phyloP scores from a whole-genome alignment of 1,140 invertebrate species.

The Drosophila kohkoa region DNA sequence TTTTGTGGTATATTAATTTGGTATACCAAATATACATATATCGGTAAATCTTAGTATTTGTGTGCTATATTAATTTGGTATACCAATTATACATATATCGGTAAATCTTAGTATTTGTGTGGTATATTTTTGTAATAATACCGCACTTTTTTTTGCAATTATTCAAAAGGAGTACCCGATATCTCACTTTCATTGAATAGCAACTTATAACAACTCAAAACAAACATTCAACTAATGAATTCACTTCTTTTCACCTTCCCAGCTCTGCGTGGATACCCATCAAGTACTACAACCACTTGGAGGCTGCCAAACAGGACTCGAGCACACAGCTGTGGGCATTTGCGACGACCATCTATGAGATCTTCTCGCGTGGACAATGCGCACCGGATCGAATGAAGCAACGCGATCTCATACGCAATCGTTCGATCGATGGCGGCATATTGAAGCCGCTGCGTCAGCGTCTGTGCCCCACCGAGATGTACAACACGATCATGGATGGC shows the following conservation, averaged over 20 bases:
- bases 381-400: conserved; percentile 40
- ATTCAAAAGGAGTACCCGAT: too few species aligned
- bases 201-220: too few species aligned
- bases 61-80: too few species aligned
- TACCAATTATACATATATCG: too few species aligned
- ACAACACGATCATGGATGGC: conserved; percentile 91
- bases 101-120: too few species aligned
- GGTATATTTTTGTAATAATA: too few species aligned
- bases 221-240: too few species aligned
- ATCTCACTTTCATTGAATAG: too few species aligned
- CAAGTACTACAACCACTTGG: conserved; percentile 90
- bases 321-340: conserved; percentile 94
- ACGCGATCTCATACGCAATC: conserved; percentile 47
- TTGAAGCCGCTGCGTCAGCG: conserved; percentile 88
- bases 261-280: conserved; percentile 95
- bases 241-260: not conserved
- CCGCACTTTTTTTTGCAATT: too few species aligned
- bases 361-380: conserved; percentile 91
- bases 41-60: too few species aligned
- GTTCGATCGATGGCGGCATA: conserved; percentile 82
- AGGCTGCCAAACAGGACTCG: conserved; percentile 87
- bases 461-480: conserved; percentile 92
- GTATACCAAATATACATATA: too few species aligned
- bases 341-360: conserved; percentile 95
- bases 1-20: too few species aligned